These are phyloP conservation scores for Enteromius treurensis DNA, from an alignment of 2,797 vertebrate species.

Conservation along the genomic window DNA sequence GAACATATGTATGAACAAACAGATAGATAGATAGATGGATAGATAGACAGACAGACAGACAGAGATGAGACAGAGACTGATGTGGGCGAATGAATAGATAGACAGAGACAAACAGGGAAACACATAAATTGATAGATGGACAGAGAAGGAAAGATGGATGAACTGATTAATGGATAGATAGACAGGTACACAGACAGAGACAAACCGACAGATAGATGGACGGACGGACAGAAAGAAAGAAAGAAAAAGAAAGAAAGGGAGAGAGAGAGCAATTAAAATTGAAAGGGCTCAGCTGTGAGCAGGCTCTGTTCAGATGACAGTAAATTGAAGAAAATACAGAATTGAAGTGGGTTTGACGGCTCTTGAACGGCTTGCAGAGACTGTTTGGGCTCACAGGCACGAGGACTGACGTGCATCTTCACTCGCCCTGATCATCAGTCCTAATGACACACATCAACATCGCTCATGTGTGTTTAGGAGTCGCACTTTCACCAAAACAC, in stretches of 20 bases:
- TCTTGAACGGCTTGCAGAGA: slow-evolving; percentile 46
- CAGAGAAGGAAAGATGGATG: no score
- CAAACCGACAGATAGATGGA: background rate
- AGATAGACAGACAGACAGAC: background rate
- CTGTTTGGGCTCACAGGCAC: slow-evolving; percentile 26
- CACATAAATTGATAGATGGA: background rate
- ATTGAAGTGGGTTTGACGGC: slow-evolving; percentile 60
- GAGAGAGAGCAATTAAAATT: slow-evolving; percentile 45
- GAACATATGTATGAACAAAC: no score
- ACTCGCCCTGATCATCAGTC: slow-evolving; percentile 45
- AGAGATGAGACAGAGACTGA: background rate
- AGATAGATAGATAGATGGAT: background rate
- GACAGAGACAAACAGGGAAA: background rate
- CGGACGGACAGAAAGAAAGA: background rate
- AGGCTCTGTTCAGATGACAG: slow-evolving; percentile 51
- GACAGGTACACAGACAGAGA: background rate
- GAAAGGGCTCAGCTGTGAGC: slow-evolving; percentile 62
- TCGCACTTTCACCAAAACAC: slow-evolving; percentile 2
- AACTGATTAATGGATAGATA: background rate
- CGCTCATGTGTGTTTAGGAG: background rate
- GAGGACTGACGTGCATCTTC: slow-evolving; percentile 31
- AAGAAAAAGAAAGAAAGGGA: background rate
- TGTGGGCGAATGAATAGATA: no score
- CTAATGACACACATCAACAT: slow-evolving; percentile 52
- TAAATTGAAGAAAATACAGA: slow-evolving; percentile 60